Evolutionary conservation across 2,888 invertebrate genomes (phyloP).

Genomic region (Tuberolachnus salignus): DNA sequence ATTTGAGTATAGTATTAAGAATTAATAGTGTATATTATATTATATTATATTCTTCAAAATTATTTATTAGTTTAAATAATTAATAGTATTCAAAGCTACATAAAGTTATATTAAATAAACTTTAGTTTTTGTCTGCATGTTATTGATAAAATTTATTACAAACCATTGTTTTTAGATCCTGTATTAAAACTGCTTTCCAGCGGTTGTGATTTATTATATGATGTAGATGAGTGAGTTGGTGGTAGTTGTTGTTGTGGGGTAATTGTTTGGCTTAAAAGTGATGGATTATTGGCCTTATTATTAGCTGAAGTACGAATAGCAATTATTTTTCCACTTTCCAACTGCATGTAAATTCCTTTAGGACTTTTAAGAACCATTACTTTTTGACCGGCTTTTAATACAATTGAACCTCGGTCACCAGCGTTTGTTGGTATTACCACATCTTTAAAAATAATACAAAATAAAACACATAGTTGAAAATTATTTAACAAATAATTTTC

Average conservation of each 20-base stretch:
- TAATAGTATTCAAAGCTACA: no score
- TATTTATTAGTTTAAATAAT: no score
- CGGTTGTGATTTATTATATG: slow-evolving; percentile 24
- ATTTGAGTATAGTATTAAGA: no score
- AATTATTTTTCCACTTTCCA: slow-evolving; percentile 93
- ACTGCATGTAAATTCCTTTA: slow-evolving; percentile 94
- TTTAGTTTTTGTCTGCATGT: not conserved
- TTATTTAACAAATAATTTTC: not conserved
- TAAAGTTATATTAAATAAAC: no score
- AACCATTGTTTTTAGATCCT: slow-evolving; percentile 29
- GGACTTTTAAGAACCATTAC: slow-evolving; percentile 94
- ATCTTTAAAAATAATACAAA: slow-evolving; percentile 65
- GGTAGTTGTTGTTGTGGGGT: not conserved
- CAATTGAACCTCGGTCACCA: slow-evolving; percentile 86
- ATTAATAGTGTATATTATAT: no score
- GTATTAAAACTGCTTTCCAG: slow-evolving; percentile 39
- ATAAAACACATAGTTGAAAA: not conserved
- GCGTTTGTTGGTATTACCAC: slow-evolving; percentile 92
- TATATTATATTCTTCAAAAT: no score
- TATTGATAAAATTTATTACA: not conserved
- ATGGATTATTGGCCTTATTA: slow-evolving; percentile 31
- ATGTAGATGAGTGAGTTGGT: not conserved
- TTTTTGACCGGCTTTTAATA: slow-evolving; percentile 90
- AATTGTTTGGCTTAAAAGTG: slow-evolving; percentile 16
- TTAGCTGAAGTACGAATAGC: slow-evolving; percentile 84